These are phyloP conservation scores for Aphaenogaster ashmeadi DNA, from an alignment of 1,140 invertebrate genomes.

Conservation along the genomic window DNA sequence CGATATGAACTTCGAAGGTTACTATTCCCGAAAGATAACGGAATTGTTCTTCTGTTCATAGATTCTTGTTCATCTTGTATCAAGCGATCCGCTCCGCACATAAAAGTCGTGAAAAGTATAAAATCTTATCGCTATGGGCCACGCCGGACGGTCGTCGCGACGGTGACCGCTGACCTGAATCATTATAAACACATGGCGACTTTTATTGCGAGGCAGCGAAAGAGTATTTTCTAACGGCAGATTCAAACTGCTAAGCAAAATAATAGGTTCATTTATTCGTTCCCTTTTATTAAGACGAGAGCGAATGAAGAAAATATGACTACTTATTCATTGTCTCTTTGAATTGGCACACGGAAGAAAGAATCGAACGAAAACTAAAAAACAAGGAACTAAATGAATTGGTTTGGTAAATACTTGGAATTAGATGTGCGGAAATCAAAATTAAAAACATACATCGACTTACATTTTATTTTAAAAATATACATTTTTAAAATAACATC, in stretches of 20 bases:
- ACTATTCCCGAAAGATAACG: background rate
- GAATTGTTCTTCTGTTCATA: conserved; percentile 14
- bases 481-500: background rate
- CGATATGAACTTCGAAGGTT: background rate
- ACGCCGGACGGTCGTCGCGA: conserved; percentile 23
- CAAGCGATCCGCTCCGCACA: background rate
- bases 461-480: background rate
- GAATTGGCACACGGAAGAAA: background rate
- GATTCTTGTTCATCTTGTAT: conserved; percentile 34
- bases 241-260: background rate
- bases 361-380: background rate
- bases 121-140: conserved; percentile 58
- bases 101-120: conserved; percentile 52
- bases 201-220: conserved; percentile 52
- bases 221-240: background rate
- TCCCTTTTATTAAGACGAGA: background rate
- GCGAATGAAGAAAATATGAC: background rate
- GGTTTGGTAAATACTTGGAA: background rate
- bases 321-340: background rate
- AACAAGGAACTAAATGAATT: background rate
- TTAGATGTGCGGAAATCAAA: background rate
- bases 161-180: conserved; percentile 45
- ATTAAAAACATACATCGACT: background rate
- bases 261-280: background rate
- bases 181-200: conserved; percentile 55